These are phyloP conservation scores for Larimichthys crocea DNA, from an alignment of 2,113 vertebrate genomes.

Conservation along the genomic window DNA sequence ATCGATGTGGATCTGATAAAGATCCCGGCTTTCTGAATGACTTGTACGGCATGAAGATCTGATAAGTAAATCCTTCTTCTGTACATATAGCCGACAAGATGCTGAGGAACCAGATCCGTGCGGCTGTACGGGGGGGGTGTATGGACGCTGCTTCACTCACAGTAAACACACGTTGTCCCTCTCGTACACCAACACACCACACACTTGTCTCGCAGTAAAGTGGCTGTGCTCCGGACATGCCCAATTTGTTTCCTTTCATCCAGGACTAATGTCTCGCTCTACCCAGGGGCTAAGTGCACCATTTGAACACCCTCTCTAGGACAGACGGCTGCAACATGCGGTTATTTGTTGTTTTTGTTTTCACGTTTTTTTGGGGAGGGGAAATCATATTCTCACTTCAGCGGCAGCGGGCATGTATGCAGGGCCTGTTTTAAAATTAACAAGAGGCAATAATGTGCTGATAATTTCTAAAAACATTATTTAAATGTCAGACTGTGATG, in stretches of 20 bases:
- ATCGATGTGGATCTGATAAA: conserved; percentile 79
- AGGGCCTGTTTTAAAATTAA: conserved; percentile 69
- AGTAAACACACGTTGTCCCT: conserved; percentile 39
- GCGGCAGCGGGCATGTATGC: conserved; percentile 51
- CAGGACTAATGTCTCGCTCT: conserved; percentile 81
- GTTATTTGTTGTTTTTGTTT: conserved; percentile 65
- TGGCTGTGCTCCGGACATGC: conserved; percentile 79
- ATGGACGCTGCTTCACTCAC: conserved; percentile 9
- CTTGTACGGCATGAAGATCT: conserved; percentile 63
- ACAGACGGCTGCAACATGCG: conserved; percentile 55
- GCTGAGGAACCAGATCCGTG: conserved; percentile 50
- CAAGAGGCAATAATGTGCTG: conserved; percentile 77
- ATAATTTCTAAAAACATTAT: conserved; percentile 82
- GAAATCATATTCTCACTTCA: conserved; percentile 71
- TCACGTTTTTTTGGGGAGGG: conserved; percentile 30
- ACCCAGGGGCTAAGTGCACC: conserved; percentile 75
- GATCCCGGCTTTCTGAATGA: conserved; percentile 63
- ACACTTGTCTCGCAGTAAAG: conserved; percentile 72
- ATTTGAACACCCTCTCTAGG: conserved; percentile 67
- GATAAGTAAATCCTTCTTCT: conserved; percentile 76
- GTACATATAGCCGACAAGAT: conserved; percentile 57
- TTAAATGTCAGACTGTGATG: conserved; percentile 85
- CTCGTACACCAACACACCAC: conserved; percentile 16
- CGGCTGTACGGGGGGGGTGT: conserved; percentile 4
- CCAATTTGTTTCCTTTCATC: conserved; percentile 86